A percentile compares a stretch with the other conserved stretches of the same genome.
Conservation (phyloP, 2,797 vertebrate genomes). For the Microcaecilia unicolor region DNA sequence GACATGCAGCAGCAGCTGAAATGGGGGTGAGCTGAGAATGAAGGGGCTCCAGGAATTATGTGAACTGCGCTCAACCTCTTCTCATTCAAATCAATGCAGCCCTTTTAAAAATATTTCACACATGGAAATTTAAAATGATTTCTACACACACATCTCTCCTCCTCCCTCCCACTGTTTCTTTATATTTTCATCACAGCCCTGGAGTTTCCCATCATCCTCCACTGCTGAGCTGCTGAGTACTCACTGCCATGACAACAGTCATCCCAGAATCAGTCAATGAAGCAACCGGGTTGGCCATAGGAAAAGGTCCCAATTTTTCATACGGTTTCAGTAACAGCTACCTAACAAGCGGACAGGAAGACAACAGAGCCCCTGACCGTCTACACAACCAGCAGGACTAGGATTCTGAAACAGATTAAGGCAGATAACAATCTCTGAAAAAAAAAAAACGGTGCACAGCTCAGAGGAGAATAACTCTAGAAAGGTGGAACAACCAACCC, state of each 20-base stretch:
- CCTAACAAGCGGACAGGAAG: too few relatives aligned
- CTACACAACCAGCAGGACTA: too few relatives aligned
- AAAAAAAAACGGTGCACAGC: too few relatives aligned
- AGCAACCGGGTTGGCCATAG: background rate
- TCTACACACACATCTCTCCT: slow-evolving; percentile 15
- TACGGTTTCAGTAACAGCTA: too few relatives aligned
- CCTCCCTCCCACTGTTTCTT: slow-evolving; percentile 31
- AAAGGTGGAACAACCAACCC: background rate
- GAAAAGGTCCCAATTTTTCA: too few relatives aligned
- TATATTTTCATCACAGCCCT: slow-evolving; percentile 48
- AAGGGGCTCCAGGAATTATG: too few relatives aligned
- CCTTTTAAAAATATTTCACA: slow-evolving; percentile 8
- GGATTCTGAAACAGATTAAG: too few relatives aligned
- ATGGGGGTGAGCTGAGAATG: too few relatives aligned
- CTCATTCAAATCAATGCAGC: slow-evolving; percentile 9
- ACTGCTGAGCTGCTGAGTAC: slow-evolving; percentile 35
- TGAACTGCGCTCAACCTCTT: too few relatives aligned
- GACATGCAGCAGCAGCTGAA: too few relatives aligned
- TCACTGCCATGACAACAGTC: slow-evolving; percentile 65
- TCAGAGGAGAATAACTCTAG: background rate
- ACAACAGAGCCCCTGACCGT: too few relatives aligned
- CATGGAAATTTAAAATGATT: slow-evolving; percentile 23
- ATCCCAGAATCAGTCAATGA: slow-evolving; percentile 12
- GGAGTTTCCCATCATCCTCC: slow-evolving; percentile 60
- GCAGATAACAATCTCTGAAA: too few relatives aligned